Base-by-base conservation (phyloP, 2,888 invertebrate species). In the Pardosa pseudoannulata region DNA sequence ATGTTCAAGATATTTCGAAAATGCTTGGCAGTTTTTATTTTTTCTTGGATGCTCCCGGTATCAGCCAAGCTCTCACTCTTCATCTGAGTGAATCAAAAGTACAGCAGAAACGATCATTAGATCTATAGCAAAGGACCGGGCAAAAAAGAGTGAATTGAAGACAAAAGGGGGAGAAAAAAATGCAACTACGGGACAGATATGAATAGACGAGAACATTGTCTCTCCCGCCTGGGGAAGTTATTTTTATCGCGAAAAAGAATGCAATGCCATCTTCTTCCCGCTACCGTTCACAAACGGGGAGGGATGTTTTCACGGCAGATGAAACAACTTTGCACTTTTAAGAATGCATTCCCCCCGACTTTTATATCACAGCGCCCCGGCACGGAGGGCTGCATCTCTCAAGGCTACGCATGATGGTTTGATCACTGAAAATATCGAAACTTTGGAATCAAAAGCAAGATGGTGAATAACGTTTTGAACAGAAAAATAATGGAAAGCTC, bases 141-240 rank as follows among this genome's bases (percentile, higher is more conserved):
- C 46, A 41, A 36, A 79, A 72, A 79, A 72, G 65, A 79, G 64
- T 39, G 28, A 27, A 56, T 39, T 27, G 56, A 36, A 71, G 64
- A 64, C n/a, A 67, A 76, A 75, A 62, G 36, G 72, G 32, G 67
- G 32, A 82, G 68, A 64, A 50, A 82, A 83, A 73, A 46, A 73
- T 73, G 79, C 64, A 71, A 56, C 70, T 71, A 73, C 74, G 79
- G 86, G 74, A 79, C 73, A 74, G 86, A 87, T 87, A 87, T 87
- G 86, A 87, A 87, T 87, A 87, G 86, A 74, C 80, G 72, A 80
- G 86, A 80, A 87, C 86, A 87, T 87, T 87, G 86, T 80, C 86
- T 87, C 80, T n/a, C n/a, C 80, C 64, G 79, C 70, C 71, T 73
- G 67, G 79, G 46, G 64, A 68, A 70, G 86, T 80, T 87, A 87